Evolutionary conservation across 1,140 invertebrate species (phyloP), one percentile per base, ranked within the genome.

Genomic region (Diabrotica virgifera): DNA sequence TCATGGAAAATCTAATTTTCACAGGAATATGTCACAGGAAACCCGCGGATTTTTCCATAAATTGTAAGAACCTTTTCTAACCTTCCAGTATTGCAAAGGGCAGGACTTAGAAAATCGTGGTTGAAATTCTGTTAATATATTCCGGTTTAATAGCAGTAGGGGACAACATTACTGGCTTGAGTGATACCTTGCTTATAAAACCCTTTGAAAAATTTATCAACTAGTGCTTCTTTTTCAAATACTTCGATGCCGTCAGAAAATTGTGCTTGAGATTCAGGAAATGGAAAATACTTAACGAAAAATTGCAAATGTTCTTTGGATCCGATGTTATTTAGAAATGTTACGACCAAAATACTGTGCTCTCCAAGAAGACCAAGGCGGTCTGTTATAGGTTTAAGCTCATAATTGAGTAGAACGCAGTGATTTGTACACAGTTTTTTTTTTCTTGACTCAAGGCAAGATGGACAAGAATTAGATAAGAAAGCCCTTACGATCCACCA

Each of bases 151-250:
- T 70, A 73, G 57, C 65, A 67, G 35, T 61, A 67, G 5, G 74
- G 69, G 3, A 62, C 55, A 11, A 67, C 64, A 36, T 63, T 52
- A 5, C 52, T 38, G 37, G 79, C 71, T 6, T 77, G 64, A 7
- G 76, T 67, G 5, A 78, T 63, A 38, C 72, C 51, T 40, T 53
- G 24, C 10, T 64, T 40, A 50, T 63, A 54, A 12, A 69, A 65
- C 54, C 51, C 36, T 11, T 67, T 36, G 6, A 72, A 66, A 4
- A 70, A 14, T 35, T 66, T 60, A 52, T 73, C 72, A 0, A 68
- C 62, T 52, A 73, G 73, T 0, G 69, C 55, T 59, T 75, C 73
- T 59, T 71, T 73, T 40, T 67, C 61, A 50, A 68, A 75, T 14
- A 62, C 67, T 0, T 67, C 64, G 0, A 62, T 52, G 5, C 59